Evolutionary conservation across 2,888 invertebrate genomes (phyloP).

Genomic region (Oligia latruncula): DNA sequence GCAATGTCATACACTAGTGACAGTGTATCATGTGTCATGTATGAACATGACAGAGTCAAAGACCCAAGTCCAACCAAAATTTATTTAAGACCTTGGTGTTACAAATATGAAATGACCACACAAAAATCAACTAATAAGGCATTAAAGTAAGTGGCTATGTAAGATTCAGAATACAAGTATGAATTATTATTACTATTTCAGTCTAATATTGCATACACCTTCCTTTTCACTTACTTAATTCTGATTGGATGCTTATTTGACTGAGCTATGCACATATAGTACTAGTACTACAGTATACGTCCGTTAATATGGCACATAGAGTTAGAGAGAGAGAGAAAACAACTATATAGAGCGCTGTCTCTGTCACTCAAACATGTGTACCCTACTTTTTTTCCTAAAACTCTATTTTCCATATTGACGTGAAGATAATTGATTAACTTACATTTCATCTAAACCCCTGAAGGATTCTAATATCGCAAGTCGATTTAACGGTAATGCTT

Average conservation of each 20-base stretch:
- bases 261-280: conserved; percentile 23
- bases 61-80: background rate
- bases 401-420: background rate
- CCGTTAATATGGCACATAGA: background rate
- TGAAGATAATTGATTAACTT: conserved; percentile 9
- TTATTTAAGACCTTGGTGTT: background rate
- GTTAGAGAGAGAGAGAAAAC: background rate
- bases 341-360: background rate
- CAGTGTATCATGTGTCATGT: background rate
- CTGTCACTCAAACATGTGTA: background rate
- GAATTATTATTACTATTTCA: background rate
- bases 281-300: background rate
- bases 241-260: conserved; percentile 20
- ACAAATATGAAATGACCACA: background rate
- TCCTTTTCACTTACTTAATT: background rate
- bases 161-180: background rate
- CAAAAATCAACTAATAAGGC: background rate
- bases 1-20: background rate
- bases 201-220: background rate
- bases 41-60: background rate
- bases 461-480: conserved; percentile 16
- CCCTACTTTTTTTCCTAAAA: background rate
- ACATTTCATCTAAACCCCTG: conserved; percentile 12
- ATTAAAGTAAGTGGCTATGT: background rate
- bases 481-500: conserved; percentile 30